Conservation (phyloP, 2,888 invertebrate species). For the Imbricaverruca yamaguchii region DNA sequence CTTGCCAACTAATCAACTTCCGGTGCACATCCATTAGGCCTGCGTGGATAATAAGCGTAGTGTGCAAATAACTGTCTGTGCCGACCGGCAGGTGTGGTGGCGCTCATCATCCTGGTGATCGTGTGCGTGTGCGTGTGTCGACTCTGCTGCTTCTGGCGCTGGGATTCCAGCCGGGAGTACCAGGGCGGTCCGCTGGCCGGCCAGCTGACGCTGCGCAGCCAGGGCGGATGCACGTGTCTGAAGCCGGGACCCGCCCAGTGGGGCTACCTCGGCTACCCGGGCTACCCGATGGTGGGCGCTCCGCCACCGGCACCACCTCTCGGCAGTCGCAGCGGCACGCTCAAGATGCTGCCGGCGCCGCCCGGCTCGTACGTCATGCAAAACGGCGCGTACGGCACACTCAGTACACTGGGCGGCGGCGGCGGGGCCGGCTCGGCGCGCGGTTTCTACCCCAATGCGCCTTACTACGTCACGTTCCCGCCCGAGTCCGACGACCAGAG, state of each 20-base stretch:
- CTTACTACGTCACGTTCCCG: constrained; percentile 41
- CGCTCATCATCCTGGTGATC: constrained; percentile 78
- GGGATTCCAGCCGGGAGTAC: constrained; percentile 48
- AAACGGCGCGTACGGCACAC: constrained; percentile 25
- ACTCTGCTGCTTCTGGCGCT: constrained; percentile 47
- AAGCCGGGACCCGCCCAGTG: constrained; percentile 37
- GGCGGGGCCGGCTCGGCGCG: constrained; percentile 39
- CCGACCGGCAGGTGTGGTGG: constrained; percentile 57
- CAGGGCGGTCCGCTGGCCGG: constrained; percentile 58
- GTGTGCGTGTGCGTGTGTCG: constrained; percentile 79
- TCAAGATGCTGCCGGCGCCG: constrained; percentile 39
- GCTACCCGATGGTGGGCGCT: constrained; percentile 39
- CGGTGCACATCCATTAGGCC: too few relatives aligned
- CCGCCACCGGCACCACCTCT: constrained; percentile 32
- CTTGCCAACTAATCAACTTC: too few relatives aligned
- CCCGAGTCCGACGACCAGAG: constrained; percentile 40
- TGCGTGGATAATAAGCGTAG: too few relatives aligned
- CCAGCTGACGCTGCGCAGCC: constrained; percentile 37
- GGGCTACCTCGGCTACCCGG: constrained; percentile 35
- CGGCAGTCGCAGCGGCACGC: constrained; percentile 35
- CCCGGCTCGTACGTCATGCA: constrained; percentile 6
- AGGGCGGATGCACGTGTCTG: constrained; percentile 50
- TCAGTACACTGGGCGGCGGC: constrained; percentile 31
- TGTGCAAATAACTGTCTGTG: too few relatives aligned
- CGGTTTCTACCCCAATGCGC: constrained; percentile 51